Evolutionary conservation across 92 coral and sea anemone species (phyloP), one percentile per base, ranked within the genome.

Genomic region (Diadumene lineata): DNA sequence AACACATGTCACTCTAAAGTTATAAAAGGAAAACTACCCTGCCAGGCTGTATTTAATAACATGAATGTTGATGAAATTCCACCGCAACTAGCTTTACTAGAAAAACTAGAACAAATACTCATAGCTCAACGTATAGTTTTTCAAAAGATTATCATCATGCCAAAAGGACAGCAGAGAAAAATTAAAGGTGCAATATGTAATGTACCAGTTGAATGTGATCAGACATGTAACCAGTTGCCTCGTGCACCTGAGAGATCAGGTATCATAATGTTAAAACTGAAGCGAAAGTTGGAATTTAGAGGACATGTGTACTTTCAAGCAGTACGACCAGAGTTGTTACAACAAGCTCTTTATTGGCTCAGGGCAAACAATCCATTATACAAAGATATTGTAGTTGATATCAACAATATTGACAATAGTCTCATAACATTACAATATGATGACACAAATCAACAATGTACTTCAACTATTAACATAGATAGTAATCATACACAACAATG

Each of bases 131-230:
- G 88, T 65, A 87, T 79, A 0, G 83, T 83, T 0, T 83, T 83
- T 87, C 74, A 87, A 38, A 87, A 87, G 38, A 79, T 87, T 63
- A 63, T 78, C 24, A 70, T 87, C 28, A 66, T 87, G 82, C 88
- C 92, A 50, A 87, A 87, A 69, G 87, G 87, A 32, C 80, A 81
- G 25, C 86, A 73, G 71, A 82, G 84, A 67, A 86, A 86, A 68
- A 71, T 82, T 25, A 81, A 76, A 64, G 91, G 82, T 64, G 90
- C 87, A 28, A 86, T 82, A 19, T 81, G 87, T 69, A 86, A 86
- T 79, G 88, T 86, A 27, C 92, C 92, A 48, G 88, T 87, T 70
- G 78, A 82, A 43, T 86, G 87, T 86, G 91, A 87, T 34, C 62
- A 82, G 78, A 87, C 88, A 38, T 66, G 84, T 57, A 73, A 70